Base-by-base conservation (phyloP, 2,888 invertebrate species). In the Pseudolycoriella hygida region DNA sequence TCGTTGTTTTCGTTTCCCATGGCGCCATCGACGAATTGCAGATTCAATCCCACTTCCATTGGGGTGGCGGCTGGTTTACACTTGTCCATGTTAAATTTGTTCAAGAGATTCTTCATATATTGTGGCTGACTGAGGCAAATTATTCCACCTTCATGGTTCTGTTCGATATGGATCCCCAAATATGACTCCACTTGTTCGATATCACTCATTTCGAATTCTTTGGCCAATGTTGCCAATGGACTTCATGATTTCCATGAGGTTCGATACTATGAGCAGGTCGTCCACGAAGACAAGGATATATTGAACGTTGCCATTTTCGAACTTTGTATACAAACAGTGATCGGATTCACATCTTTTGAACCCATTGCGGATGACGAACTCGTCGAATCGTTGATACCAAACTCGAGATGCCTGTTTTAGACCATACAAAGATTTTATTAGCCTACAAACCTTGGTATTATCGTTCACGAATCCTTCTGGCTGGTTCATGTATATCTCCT, bases 41-140 rank as follows among this genome's bases (percentile, higher is more conserved):
- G 40, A 17, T 51, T 52, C 37, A 50, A 48, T 32, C 48, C 49
- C 11, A 32, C 14, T 40, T 50, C 50, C 25, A 48, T 50, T 38
- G 50, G 50, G 31, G 52, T 50, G 14, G 39, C 15, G 17, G 43
- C 44, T 31, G 50, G 47, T 39, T 52, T 51, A 34, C 51, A 52
- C 17, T 51, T 45, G 14, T 19, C 40, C 48, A 53, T 53, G 1
- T 42, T 38, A 32, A 51, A 53, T 31, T 48, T 50, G 14, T 46
- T 32, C 11, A 53, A 18, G 14, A 51, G 46, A 17, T 51, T 42
- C 15, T 47, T 19, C n/a, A 52, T 38, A 32, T 53, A 51, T 30
- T 47, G 43, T 3, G 41, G 38, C 43, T 53, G 51, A 31, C 48
- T 47, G 17, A 51, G 31, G 17, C 20, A 25, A 34, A 50, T 47